These are phyloP conservation scores for Heliothis virescens DNA, from an alignment of 1,140 invertebrate species.

Conservation along the genomic window DNA sequence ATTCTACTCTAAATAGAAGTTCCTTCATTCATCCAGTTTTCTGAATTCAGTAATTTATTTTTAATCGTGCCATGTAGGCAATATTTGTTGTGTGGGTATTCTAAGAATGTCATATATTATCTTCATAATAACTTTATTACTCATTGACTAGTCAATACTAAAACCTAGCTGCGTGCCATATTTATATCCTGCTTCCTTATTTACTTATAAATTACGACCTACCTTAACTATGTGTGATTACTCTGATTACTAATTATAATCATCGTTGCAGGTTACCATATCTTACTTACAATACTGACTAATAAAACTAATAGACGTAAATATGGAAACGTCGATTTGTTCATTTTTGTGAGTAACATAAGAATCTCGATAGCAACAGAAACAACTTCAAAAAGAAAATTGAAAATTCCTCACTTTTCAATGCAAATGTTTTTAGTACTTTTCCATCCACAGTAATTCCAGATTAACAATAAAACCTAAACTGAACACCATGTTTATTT, in stretches of 20 bases:
- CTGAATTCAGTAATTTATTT: background rate
- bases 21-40: no score
- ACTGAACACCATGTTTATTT: background rate
- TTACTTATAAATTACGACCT: slow-evolving; percentile 1
- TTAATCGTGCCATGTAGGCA: background rate
- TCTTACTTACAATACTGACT: background rate
- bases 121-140: background rate
- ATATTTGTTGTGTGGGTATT: background rate
- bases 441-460: background rate
- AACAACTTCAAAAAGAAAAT: no score
- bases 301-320: background rate
- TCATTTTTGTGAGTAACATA: background rate
- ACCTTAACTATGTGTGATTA: background rate
- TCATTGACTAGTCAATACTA: background rate
- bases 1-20: background rate
- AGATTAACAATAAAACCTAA: background rate
- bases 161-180: background rate
- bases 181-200: background rate
- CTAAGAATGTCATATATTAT: background rate
- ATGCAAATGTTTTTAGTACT: background rate
- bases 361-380: no score
- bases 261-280: background rate
- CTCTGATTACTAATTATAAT: background rate
- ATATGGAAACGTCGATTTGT: background rate
- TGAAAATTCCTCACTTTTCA: no score